A percentile compares a stretch with the other conserved stretches of the same genome.
Conservation (phyloP, 1,140 invertebrate genomes). For the Coenobita brevimanus region DNA sequence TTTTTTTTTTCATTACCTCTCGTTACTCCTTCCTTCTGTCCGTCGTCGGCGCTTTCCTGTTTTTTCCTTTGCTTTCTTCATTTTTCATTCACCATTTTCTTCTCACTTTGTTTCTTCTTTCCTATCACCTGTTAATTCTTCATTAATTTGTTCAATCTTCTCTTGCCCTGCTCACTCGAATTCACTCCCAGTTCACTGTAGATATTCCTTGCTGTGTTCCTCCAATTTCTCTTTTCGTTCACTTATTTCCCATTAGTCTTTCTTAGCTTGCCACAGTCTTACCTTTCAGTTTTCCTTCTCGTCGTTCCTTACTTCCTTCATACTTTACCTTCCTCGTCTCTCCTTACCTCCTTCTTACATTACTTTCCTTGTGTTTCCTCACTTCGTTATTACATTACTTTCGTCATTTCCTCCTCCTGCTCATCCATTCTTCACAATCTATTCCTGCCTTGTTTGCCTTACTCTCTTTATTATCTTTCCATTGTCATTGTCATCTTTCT, state of each 20-base stretch:
- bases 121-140: background rate
- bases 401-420: background rate
- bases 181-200: no score
- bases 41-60: background rate
- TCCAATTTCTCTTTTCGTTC: no score
- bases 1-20: background rate
- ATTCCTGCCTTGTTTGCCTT: background rate
- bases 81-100: background rate
- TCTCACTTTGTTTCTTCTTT: background rate
- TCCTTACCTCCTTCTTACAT: background rate
- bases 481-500: background rate
- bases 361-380: background rate
- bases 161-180: background rate
- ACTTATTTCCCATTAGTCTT: no score
- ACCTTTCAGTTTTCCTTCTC: no score
- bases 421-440: background rate
- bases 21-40: background rate
- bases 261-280: no score
- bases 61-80: background rate
- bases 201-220: no score
- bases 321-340: background rate
- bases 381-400: background rate
- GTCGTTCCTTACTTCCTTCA: background rate
- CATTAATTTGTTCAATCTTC: background rate
- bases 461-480: background rate